Evolutionary conservation across 2,888 invertebrate species (phyloP).

Genomic region (Drosophila tripunctata): DNA sequence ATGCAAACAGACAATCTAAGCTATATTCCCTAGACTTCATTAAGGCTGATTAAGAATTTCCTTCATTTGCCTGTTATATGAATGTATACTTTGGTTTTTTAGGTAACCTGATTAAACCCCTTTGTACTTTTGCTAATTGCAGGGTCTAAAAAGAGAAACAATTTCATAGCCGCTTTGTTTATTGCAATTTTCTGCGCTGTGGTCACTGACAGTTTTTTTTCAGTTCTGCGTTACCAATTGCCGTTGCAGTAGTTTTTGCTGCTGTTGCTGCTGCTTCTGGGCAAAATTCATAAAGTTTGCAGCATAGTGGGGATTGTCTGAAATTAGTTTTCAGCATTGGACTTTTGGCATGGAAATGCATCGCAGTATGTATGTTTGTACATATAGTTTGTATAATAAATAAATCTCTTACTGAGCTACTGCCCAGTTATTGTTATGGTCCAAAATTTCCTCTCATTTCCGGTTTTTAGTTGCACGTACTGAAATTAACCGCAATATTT

Average conservation of each 20-base stretch:
- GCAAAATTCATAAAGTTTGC: conserved; percentile 67
- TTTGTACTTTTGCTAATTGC: background rate
- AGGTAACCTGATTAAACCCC: too few species aligned
- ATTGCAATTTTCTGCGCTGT: conserved; percentile 62
- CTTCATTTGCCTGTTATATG: too few species aligned
- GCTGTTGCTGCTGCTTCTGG: conserved; percentile 30
- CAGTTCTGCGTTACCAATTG: conserved; percentile 4
- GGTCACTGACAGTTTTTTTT: conserved; percentile 37
- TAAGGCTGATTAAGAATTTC: too few species aligned
- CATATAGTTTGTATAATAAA: conserved; percentile 26
- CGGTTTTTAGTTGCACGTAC: conserved; percentile 31
- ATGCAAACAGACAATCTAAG: too few species aligned
- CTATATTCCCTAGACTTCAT: too few species aligned
- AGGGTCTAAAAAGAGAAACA: conserved; percentile 38
- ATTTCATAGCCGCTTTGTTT: conserved; percentile 60
- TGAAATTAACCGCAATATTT: conserved; percentile 75
- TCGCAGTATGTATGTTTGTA: conserved; percentile 2
- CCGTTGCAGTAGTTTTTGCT: conserved; percentile 26
- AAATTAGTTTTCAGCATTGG: conserved; percentile 49
- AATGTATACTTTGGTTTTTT: too few species aligned
- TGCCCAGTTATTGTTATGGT: conserved; percentile 23
- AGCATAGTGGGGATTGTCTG: conserved; percentile 26
- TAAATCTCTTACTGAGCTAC: conserved; percentile 26
- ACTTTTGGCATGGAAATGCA: conserved; percentile 36
- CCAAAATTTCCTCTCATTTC: conserved; percentile 60